Evolutionary conservation across 2,888 invertebrate genomes (phyloP).

Genomic region (Lymantria dispar): DNA sequence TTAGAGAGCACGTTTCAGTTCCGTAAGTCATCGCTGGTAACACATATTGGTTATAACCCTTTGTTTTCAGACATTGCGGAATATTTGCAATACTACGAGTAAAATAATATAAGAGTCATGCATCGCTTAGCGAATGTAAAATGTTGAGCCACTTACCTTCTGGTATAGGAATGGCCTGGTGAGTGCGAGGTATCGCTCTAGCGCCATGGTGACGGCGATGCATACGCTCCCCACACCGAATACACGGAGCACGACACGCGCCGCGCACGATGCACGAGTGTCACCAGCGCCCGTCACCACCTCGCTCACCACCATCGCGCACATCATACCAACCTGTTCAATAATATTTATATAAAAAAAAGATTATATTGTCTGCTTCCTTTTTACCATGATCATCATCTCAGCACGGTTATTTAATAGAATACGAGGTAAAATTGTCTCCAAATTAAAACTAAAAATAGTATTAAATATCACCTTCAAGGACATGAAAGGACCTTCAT

Average conservation of each 20-base stretch:
- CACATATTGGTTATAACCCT: too few relatives aligned
- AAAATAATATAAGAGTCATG: too few relatives aligned
- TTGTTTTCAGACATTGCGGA: too few relatives aligned
- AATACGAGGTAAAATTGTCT: too few relatives aligned
- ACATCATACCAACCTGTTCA: slow-evolving; percentile 87
- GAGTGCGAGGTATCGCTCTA: slow-evolving; percentile 92
- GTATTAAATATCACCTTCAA: neutral
- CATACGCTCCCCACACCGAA: slow-evolving; percentile 94
- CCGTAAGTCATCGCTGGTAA: too few relatives aligned
- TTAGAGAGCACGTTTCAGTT: too few relatives aligned
- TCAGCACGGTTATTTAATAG: too few relatives aligned
- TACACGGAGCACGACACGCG: slow-evolving; percentile 88
- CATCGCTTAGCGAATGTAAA: too few relatives aligned
- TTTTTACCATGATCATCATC: too few relatives aligned
- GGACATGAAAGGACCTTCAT: neutral
- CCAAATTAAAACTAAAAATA: neutral
- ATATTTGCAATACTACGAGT: too few relatives aligned
- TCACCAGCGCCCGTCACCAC: slow-evolving; percentile 56
- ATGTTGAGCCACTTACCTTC: slow-evolving; percentile 82
- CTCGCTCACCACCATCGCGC: slow-evolving; percentile 84
- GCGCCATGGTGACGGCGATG: slow-evolving; percentile 94
- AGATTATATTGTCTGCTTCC: too few relatives aligned
- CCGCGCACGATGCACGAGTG: slow-evolving; percentile 82
- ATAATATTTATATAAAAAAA: too few relatives aligned
- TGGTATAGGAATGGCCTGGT: slow-evolving; percentile 94